phyloP scores from a whole-genome alignment of 2,113 vertebrate species.

The Gymnorhina tibicen region DNA sequence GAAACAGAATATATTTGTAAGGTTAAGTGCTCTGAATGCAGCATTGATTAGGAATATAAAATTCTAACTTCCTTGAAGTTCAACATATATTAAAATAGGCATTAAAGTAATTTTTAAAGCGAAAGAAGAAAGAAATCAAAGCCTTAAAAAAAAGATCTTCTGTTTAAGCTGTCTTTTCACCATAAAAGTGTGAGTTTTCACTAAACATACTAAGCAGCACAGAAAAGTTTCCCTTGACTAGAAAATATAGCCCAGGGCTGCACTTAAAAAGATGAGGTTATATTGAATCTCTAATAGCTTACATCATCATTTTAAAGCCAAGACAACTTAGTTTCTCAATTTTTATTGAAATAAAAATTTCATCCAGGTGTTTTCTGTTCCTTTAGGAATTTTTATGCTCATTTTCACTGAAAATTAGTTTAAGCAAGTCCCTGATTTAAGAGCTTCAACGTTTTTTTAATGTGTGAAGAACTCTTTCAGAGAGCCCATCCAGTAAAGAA shows the following conservation, averaged over 20 bases:
- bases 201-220: not conserved
- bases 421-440: not conserved
- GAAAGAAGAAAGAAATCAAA: not conserved
- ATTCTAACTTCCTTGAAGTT: not conserved
- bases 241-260: not conserved
- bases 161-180: not conserved
- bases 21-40: not conserved
- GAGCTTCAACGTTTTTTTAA: not conserved
- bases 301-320: not conserved
- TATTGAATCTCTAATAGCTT: not conserved
- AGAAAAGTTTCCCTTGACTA: not conserved
- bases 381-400: not conserved
- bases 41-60: not conserved
- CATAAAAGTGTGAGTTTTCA: not conserved
- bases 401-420: constrained; percentile 23
- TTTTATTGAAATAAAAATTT: not conserved
- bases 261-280: not conserved
- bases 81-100: not conserved
- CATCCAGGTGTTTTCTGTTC: not conserved
- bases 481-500: constrained; percentile 14
- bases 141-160: not conserved
- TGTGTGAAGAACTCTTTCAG: not conserved
- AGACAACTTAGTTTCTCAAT: not conserved
- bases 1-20: not conserved
- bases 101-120: not conserved